Conservation (phyloP, 2,888 invertebrate genomes). For the Lasiommata megera region DNA sequence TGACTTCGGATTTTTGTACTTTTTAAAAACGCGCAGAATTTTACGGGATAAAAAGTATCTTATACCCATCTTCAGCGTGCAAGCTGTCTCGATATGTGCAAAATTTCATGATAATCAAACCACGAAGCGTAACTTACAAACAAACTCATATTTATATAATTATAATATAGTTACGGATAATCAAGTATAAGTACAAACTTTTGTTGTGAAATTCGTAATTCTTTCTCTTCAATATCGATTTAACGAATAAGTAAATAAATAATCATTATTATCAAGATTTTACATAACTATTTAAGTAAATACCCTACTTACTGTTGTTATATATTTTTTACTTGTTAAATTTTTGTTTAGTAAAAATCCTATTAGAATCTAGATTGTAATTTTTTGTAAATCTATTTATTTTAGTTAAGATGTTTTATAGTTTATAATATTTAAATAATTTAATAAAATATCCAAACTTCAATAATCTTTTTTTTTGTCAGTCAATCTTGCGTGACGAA, state of each 20-base stretch:
- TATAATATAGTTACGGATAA: no score
- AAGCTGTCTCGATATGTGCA: no score
- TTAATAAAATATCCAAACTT: neutral
- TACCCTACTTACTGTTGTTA: no score
- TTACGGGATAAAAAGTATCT: no score
- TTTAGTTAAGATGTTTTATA: slow-evolving; percentile 17
- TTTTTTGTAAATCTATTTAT: slow-evolving; percentile 43
- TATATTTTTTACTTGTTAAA: slow-evolving; percentile 24
- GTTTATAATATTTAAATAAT: neutral
- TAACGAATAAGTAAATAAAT: neutral
- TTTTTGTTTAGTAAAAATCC: slow-evolving; percentile 48
- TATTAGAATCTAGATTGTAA: slow-evolving; percentile 54
- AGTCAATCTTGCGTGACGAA: no score
- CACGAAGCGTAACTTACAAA: no score
- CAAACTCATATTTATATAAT: no score
- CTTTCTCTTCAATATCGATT: neutral
- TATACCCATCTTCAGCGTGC: no score
- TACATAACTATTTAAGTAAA: neutral
- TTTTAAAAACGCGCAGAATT: no score
- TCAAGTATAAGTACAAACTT: neutral
- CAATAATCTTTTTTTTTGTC: no score
- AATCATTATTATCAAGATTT: neutral
- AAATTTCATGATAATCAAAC: no score
- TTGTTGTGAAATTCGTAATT: neutral
- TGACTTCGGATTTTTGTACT: no score